Base-by-base conservation (phyloP, 1,140 invertebrate species). In the Brachionus rubens region DNA sequence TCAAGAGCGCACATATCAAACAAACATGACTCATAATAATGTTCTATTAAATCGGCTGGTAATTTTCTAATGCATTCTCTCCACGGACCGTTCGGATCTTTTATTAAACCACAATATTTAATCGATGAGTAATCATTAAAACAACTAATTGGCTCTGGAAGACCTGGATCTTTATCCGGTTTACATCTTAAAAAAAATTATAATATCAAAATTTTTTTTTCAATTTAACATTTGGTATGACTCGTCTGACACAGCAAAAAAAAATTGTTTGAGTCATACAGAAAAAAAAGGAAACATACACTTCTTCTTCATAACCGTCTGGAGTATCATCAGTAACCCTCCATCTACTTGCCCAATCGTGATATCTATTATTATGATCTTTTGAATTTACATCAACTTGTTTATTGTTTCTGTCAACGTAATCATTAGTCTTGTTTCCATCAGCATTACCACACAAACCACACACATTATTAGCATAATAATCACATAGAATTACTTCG, bases 401-500 rank as follows among this genome's bases (percentile, higher is more conserved):
- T 19, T 50, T 48, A 26, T 54, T 40, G 26, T 48, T 12, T 36
- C 68, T 36, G 28, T 72, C 46, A 41, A 72, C 47, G 50, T 50
- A 72, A 41, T 72, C 68, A 54, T 72, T 72, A 5, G 28, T 28
- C n/a, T 16, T 40, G 19, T 52, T 72, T 1, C 68, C 68, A 54
- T 72, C 68, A 9, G 68, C 68, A 54, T 72, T 72, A 6, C 68
- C 68, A 54, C 68, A 72, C 12, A 72, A 50, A 40, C 68, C 68
- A 54, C 68, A 72, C 14, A 72, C 28, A 48, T 72, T 40, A 14
- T 72, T 40, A 3, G 26, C 6, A 54, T 72, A 72, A 40, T 36
- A 48, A 12, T 48, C 30, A 41, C 68, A 72, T 24, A 72, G 7
- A 9, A 21, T 40, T 14, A 72, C 46, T 19, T 72, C 36, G 16